These are phyloP conservation scores for Drosophila nr. fundita DNA, from an alignment of 2,888 invertebrate genomes.

Conservation along the genomic window DNA sequence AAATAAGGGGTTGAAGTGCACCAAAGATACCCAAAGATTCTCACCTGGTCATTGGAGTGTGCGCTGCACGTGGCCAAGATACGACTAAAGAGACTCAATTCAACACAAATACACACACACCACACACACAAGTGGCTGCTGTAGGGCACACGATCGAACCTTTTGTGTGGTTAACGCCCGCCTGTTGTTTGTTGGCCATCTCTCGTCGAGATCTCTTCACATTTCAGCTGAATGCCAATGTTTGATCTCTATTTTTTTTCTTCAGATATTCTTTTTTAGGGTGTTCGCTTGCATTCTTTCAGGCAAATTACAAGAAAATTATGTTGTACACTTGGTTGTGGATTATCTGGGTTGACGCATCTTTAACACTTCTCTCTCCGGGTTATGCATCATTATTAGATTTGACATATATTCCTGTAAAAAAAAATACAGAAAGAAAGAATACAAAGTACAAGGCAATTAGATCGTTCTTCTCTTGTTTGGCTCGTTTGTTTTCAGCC, in stretches of 20 bases:
- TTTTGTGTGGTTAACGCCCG: slow-evolving; percentile 68
- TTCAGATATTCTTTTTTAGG: background rate
- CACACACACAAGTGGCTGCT: slow-evolving; percentile 50
- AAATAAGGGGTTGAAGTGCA: slow-evolving; percentile 44
- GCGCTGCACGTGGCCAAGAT: slow-evolving; percentile 67
- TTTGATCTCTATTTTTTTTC: slow-evolving; percentile 43
- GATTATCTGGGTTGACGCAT: slow-evolving; percentile 66
- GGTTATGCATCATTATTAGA: slow-evolving; percentile 78
- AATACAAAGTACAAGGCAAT: slow-evolving; percentile 34
- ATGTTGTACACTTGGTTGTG: slow-evolving; percentile 57
- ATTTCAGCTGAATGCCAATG: slow-evolving; percentile 48
- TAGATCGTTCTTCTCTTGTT: slow-evolving; percentile 23
- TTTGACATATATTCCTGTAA: slow-evolving; percentile 53
- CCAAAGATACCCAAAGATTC: slow-evolving; percentile 21
- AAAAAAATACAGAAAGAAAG: background rate
- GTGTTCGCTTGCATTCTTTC: slow-evolving; percentile 17
- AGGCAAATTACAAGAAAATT: slow-evolving; percentile 67
- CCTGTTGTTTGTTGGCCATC: slow-evolving; percentile 61
- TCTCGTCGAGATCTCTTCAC: slow-evolving; percentile 54
- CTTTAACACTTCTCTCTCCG: slow-evolving; percentile 42
- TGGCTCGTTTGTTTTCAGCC: background rate
- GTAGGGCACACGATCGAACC: slow-evolving; percentile 51
- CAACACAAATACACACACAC: slow-evolving; percentile 10
- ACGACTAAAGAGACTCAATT: slow-evolving; percentile 10
- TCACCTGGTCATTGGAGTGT: slow-evolving; percentile 76